Conservation (phyloP, 2,113 vertebrate genomes). For the Siniperca knerii region DNA sequence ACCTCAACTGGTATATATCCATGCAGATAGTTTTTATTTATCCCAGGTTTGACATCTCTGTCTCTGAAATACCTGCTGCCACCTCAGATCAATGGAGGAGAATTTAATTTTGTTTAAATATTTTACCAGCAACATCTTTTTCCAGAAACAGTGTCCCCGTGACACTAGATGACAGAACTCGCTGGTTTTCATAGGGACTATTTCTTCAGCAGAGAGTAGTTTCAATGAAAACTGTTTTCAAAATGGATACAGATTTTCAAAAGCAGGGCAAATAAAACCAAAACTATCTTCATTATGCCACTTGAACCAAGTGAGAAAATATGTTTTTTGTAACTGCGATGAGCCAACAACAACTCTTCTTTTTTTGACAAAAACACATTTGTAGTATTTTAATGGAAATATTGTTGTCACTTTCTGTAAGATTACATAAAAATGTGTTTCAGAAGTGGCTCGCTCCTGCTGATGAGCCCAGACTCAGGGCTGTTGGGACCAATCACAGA, state of each 20-base stretch:
- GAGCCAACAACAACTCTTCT: background rate
- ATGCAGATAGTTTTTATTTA: background rate
- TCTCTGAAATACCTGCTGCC: background rate
- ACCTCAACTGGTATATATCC: background rate
- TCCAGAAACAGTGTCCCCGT: background rate
- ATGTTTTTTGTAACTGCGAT: background rate
- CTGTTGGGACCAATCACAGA: conserved; percentile 41
- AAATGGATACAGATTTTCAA: too few relatives aligned
- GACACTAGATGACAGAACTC: background rate
- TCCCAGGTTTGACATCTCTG: background rate
- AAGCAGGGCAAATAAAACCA: too few relatives aligned
- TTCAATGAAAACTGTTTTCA: background rate
- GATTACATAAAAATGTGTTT: background rate
- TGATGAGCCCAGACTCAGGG: conserved; percentile 15
- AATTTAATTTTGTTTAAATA: background rate
- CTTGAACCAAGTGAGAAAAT: too few relatives aligned
- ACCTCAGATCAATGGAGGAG: background rate
- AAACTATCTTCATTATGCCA: too few relatives aligned
- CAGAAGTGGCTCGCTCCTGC: background rate
- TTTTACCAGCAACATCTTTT: background rate
- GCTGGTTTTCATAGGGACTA: too few relatives aligned
- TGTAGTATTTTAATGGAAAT: background rate
- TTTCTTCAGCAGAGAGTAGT: background rate
- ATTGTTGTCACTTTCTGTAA: background rate
- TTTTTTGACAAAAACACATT: background rate